Base-by-base conservation (phyloP, 1,140 invertebrate species). In the Platorchestia sp. region DNA sequence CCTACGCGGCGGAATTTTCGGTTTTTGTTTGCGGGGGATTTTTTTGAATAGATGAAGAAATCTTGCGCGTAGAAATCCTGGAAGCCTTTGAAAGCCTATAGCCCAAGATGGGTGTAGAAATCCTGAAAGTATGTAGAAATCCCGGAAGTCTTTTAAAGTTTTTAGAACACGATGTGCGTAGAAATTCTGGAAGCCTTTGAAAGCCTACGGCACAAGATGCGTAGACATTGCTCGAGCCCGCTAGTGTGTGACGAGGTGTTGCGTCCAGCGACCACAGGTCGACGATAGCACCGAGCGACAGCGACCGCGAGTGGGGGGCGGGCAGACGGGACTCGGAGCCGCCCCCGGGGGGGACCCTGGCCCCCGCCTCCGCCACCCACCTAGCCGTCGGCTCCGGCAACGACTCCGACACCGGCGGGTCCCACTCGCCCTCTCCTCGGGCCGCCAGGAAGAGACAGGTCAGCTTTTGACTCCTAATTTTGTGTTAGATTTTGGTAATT, bases 361-460 rank as follows among this genome's bases (percentile, higher is more conserved):
- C 91, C 96, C 96, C 95, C 86, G 96, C 95, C 97, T 95, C 95
- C 10, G 91, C 95, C 96, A 95, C 98, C n/a, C 97, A 98, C 89
- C 97, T 98, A 44, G 98, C 98, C 3, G 97, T 98, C 3, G 98
- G 97, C 93, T 98, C 97, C 16, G 98, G 98, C 0, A 98, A 98
- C 47, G 98, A 99, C 97, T 99, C 98, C 19, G 98, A 99, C 97
- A 99, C 98, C 96, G 98, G 98, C 45, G 98, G 98, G 95, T 98
- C 98, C 96, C 98, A 98, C 97, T 98, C 98, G 19, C 98, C 98
- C 5, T 99, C 98, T 51, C 98, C 98, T 0, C 97, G 98, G 95
- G 98, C 98, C 42, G 98, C 98, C n/a, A 97, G 98, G 95, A 98
- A 98, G 97, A 97, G 98, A 97, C 98, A 98, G 98, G 98, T 97